Percentiles rank a stretch among this genome's conserved stretches.
phyloP scores from a whole-genome alignment of 2,797 vertebrate genomes.

The Lepilemur septentrionalis region DNA sequence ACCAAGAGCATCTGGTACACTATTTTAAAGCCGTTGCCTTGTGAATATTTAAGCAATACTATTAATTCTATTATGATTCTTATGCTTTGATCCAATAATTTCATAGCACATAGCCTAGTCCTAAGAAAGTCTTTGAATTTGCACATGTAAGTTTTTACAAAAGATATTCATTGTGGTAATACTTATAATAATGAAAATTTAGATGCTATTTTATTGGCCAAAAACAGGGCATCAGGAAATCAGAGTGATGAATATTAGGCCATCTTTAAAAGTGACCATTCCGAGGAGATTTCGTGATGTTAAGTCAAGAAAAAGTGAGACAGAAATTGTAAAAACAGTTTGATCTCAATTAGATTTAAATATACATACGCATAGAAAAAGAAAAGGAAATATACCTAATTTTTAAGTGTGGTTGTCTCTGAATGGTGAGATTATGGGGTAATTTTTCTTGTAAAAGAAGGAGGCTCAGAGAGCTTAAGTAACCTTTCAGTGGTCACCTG shows the following conservation, averaged over 20 bases:
- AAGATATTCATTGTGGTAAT: neutral
- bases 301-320: neutral
- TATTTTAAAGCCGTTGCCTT: neutral
- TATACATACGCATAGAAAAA: neutral
- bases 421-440: neutral
- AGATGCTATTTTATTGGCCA: neutral
- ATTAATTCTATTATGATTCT: neutral
- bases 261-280: neutral
- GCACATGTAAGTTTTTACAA: neutral
- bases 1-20: neutral
- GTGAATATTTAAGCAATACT: neutral
- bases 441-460: neutral
- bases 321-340: neutral
- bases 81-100: neutral
- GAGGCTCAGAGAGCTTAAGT: neutral
- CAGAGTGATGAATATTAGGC: neutral
- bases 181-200: neutral
- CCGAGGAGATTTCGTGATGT: neutral
- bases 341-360: neutral
- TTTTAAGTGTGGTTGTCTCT: neutral
- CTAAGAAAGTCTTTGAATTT: constrained; percentile 6
- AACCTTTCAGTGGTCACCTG: neutral
- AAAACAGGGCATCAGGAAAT: neutral
- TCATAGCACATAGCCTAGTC: neutral
- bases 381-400: neutral